A percentile compares a stretch with the other conserved stretches of the same genome.
Evolutionary conservation across 2,888 invertebrate species (phyloP).

Genomic region (Prostheceraeus crozeri): DNA sequence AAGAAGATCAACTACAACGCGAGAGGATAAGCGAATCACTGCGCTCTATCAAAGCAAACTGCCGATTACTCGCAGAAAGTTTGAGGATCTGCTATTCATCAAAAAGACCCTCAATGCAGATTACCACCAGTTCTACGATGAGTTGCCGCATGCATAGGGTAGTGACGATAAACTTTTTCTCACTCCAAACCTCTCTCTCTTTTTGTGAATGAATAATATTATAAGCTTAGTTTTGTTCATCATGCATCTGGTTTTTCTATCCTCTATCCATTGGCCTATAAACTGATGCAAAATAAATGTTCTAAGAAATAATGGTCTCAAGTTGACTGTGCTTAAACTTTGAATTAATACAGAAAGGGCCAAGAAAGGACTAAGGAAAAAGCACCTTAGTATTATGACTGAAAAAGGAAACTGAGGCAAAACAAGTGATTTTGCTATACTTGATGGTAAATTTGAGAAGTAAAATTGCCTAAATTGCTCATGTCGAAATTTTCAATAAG

Average conservation of each 20-base stretch:
- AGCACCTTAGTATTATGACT: too few species aligned
- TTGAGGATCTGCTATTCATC: neutral
- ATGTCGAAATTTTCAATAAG: neutral
- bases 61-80: slow-evolving; percentile 8
- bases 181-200: neutral
- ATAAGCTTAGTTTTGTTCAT: neutral
- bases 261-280: too few species aligned
- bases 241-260: neutral
- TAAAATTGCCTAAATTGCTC: slow-evolving; percentile 3
- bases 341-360: too few species aligned
- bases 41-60: neutral
- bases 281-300: too few species aligned
- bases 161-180: neutral
- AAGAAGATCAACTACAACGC: slow-evolving; percentile 7
- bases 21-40: neutral
- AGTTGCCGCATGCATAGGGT: neutral
- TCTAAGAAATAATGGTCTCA: too few species aligned
- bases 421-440: too few species aligned
- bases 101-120: neutral
- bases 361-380: too few species aligned
- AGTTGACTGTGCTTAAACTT: too few species aligned
- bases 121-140: slow-evolving; percentile 1
- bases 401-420: too few species aligned
- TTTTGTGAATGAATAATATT: neutral
- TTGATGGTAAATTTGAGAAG: neutral